Evolutionary conservation across 2,113 vertebrate species (phyloP).

Genomic region (Monarcha castaneiventris): DNA sequence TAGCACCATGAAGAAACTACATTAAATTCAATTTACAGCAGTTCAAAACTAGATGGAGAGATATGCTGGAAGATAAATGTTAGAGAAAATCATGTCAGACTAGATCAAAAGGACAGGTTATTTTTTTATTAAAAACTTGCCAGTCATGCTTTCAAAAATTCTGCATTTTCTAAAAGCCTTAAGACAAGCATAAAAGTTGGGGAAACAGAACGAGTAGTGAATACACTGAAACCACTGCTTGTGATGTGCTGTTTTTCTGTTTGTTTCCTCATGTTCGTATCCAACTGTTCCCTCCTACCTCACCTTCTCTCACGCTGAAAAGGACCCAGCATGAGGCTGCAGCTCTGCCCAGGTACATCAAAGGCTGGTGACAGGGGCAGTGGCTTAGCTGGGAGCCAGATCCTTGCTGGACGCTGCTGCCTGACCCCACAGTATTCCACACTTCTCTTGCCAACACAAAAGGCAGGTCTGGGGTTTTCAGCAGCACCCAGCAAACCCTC

Average conservation of each 20-base stretch:
- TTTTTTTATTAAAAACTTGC: neutral
- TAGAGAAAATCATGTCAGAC: neutral
- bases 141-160: neutral
- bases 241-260: neutral
- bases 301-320: neutral
- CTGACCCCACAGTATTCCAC: neutral
- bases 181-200: neutral
- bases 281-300: neutral
- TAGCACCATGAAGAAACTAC: neutral
- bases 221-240: neutral
- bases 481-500: neutral
- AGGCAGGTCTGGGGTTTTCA: neutral
- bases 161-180: neutral
- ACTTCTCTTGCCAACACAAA: neutral
- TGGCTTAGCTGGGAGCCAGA: neutral
- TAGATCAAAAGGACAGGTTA: neutral
- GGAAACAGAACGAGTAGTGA: neutral
- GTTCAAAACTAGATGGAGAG: neutral
- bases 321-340: rapidly evolving
- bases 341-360: neutral
- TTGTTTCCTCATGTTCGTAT: neutral
- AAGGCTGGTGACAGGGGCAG: neutral
- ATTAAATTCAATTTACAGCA: neutral
- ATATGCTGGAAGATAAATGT: neutral
- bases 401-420: rapidly evolving